phyloP scores from a whole-genome alignment of 2,888 invertebrate genomes.

The Xestia xanthographa region DNA sequence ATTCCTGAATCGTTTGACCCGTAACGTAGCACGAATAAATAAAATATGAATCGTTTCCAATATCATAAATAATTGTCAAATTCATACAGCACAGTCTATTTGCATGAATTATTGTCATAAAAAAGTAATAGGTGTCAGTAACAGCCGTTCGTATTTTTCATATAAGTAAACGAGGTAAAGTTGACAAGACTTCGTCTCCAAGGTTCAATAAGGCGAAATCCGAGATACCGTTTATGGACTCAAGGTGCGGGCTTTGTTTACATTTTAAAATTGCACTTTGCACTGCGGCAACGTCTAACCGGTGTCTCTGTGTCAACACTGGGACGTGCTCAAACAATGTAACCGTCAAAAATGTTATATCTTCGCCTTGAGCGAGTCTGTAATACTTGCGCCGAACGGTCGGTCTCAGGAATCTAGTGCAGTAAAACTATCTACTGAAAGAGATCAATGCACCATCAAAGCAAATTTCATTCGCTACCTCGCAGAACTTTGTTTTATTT shows the following conservation, averaged over 20 bases:
- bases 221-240: slow-evolving; percentile 86
- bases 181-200: slow-evolving; percentile 78
- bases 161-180: slow-evolving; percentile 75
- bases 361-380: slow-evolving; percentile 72
- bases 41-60: slow-evolving; percentile 53
- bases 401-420: slow-evolving; percentile 51
- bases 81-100: slow-evolving; percentile 59
- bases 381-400: slow-evolving; percentile 65
- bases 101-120: slow-evolving; percentile 61
- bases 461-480: slow-evolving; percentile 46
- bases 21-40: slow-evolving; percentile 52
- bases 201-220: slow-evolving; percentile 87
- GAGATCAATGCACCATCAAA: slow-evolving; percentile 59
- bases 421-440: slow-evolving; percentile 62
- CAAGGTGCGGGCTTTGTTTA: slow-evolving; percentile 88
- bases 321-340: slow-evolving; percentile 87
- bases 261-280: slow-evolving; percentile 90
- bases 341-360: slow-evolving; percentile 86
- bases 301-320: slow-evolving; percentile 84
- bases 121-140: slow-evolving; percentile 68
- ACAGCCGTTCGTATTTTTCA: slow-evolving; percentile 71
- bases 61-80: slow-evolving; percentile 66
- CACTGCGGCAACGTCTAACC: slow-evolving; percentile 84
- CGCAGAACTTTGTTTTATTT: slow-evolving; percentile 46
- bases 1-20: slow-evolving; percentile 54